These are phyloP conservation scores for Hesperophylax magnus DNA, from an alignment of 1,140 invertebrate genomes.

Conservation along the genomic window DNA sequence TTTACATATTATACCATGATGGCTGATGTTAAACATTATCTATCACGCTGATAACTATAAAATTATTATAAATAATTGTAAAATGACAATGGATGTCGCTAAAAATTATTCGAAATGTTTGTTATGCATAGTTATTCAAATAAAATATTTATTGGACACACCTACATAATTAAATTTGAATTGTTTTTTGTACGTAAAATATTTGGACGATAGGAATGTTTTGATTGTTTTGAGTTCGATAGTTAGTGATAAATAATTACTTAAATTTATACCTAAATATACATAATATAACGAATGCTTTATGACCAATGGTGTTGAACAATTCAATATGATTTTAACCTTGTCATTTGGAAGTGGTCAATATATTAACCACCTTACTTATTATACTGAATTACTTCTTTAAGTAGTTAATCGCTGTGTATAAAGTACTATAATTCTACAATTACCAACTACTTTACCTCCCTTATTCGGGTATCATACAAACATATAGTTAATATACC, in stretches of 20 bases:
- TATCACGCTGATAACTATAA: background rate
- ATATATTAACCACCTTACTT: too few relatives aligned
- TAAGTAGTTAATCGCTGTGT: too few relatives aligned
- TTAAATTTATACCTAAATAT: too few relatives aligned
- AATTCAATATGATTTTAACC: background rate
- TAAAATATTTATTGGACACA: slow-evolving; percentile 21
- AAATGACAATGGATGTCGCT: background rate
- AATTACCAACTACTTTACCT: too few relatives aligned
- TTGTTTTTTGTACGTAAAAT: slow-evolving; percentile 30
- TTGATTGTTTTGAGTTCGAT: slow-evolving; percentile 1
- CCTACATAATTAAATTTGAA: slow-evolving; percentile 1
- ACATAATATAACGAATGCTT: slow-evolving; percentile 21
- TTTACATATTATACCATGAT: slow-evolving; percentile 7
- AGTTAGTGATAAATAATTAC: too few relatives aligned
- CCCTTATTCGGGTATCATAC: too few relatives aligned
- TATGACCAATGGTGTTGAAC: slow-evolving; percentile 42
- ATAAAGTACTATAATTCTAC: too few relatives aligned
- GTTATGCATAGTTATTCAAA: slow-evolving; percentile 19
- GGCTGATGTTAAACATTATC: background rate
- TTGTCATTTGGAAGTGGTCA: background rate
- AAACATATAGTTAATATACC: too few relatives aligned
- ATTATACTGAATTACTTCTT: too few relatives aligned
- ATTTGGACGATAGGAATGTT: background rate
- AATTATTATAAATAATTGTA: background rate
- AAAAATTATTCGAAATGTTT: slow-evolving; percentile 9